Percentiles rank a stretch among this genome's conserved stretches.
Evolutionary conservation across 2,113 vertebrate species (phyloP).

Genomic region (Kryptolebias marmoratus): DNA sequence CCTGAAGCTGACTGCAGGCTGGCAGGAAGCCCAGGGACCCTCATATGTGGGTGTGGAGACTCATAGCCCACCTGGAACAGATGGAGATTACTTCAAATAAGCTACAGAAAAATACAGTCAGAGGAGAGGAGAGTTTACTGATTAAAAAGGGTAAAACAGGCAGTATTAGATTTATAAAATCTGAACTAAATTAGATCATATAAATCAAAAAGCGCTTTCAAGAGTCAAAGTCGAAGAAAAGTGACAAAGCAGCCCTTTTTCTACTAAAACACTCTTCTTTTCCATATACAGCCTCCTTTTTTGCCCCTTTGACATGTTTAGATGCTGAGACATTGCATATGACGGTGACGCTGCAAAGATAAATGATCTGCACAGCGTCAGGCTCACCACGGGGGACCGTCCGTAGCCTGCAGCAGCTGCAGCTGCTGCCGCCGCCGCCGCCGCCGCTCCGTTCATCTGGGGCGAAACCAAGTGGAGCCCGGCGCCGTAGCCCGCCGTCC

Average conservation of each 20-base stretch:
- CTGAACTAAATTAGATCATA: conserved; percentile 27
- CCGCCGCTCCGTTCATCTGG: conserved; percentile 84
- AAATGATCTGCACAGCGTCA: conserved; percentile 43
- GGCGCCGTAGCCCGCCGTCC: conserved; percentile 79
- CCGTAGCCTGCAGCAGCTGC: conserved; percentile 82
- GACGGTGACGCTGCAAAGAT: conserved; percentile 58
- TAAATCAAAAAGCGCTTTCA: conserved; percentile 11
- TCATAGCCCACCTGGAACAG: conserved; percentile 85
- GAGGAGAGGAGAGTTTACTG: background rate
- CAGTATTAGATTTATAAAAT: conserved; percentile 19
- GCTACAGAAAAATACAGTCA: background rate
- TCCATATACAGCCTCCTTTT: background rate
- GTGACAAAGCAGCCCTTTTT: conserved; percentile 7
- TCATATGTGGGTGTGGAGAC: conserved; percentile 87
- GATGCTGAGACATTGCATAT: conserved; percentile 50
- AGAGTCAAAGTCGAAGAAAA: conserved; percentile 27
- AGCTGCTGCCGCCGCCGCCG: conserved; percentile 65
- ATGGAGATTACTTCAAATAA: background rate
- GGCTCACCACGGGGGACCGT: conserved; percentile 85
- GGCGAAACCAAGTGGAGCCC: conserved; percentile 87
- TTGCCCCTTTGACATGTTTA: conserved; percentile 36
- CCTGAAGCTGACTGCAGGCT: conserved; percentile 84
- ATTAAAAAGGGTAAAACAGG: conserved; percentile 2
- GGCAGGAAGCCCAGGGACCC: conserved; percentile 83
- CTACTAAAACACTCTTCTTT: accelerated